Evolutionary conservation across 2,888 invertebrate genomes (phyloP), one percentile per base, ranked within the genome.

Genomic region (Polylopha cassiicola): DNA sequence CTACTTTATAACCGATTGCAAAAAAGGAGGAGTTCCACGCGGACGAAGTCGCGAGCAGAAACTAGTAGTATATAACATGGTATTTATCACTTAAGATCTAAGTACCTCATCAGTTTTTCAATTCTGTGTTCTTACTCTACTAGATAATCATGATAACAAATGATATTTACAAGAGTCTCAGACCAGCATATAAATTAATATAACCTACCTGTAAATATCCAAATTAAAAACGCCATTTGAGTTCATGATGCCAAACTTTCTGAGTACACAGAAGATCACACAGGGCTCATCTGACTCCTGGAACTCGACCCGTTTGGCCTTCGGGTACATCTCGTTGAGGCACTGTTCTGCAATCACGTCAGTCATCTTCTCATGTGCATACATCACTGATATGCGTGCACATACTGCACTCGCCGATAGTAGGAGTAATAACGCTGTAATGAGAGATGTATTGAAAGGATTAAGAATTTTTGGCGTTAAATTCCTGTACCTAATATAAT

Each of bases 271-370:
- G 53, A 69, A 81, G 39, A 85, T 80, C 45, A 85, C 77, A 50
- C 84, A 85, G 0, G 80, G 55, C 34, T 76, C 81, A 14, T 84
- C 84, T 0, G 81, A 80, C 45, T 80, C 80, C 39, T 80, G 73
- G 11, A 84, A 47, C 1, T 77, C 73, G 1, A 74, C 43, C 8
- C 55, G 61, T 26, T 66, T 76, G 10, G 58, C 54, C 38, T 64
- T 75, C 0, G 82, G 78, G 38, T 62, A 84, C 82, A 84, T 84
- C 38, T 81, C 81, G 31, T 29, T 65, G 10, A 81, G 64, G 41
- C 84, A 85, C 37, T 79, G 73, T 13, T 72, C 55, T 0, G 78
- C 81, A 0, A 77, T 61, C 16, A 71, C 47, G 42, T 84, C 82
- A 3, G 76, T 79, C 0, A 63, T 39, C 23, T 69, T 73, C 38